Percentiles rank a stretch among this genome's conserved stretches.
Evolutionary conservation across 2,113 vertebrate genomes (phyloP).

Genomic region (Aplodontia rufa): DNA sequence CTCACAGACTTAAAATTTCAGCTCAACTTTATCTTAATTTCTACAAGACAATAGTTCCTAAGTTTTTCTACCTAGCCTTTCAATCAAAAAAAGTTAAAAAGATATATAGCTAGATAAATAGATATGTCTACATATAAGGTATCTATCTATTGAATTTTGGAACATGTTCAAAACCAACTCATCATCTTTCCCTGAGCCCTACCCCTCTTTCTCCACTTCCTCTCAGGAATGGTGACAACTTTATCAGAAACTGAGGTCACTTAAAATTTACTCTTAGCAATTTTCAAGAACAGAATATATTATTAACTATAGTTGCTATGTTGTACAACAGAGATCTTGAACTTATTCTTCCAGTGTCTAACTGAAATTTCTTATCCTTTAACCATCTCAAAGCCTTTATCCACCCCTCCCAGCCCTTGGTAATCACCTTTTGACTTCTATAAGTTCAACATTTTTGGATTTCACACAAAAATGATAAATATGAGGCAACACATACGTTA

Average conservation of each 20-base stretch:
- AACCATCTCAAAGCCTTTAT: background rate
- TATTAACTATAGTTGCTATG: background rate
- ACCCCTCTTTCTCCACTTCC: slow-evolving; percentile 12
- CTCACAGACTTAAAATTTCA: slow-evolving; percentile 23
- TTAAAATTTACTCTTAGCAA: background rate
- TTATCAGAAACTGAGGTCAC: background rate
- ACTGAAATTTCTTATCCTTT: background rate
- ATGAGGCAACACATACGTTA: background rate
- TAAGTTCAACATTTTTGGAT: background rate
- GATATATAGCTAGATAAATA: background rate
- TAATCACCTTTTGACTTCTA: background rate
- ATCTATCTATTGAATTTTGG: background rate
- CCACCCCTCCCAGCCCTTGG: background rate
- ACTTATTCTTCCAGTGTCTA: background rate
- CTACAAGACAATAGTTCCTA: background rate
- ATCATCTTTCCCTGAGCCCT: background rate
- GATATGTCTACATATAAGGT: background rate
- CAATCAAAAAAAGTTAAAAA: slow-evolving; percentile 38
- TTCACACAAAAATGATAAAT: background rate
- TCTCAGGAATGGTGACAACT: background rate
- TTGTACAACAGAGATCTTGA: background rate
- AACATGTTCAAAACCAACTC: background rate
- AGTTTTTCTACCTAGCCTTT: slow-evolving; percentile 41
- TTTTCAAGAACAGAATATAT: background rate
- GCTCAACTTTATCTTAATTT: slow-evolving; percentile 54